Evolutionary conservation across 2,797 vertebrate genomes (phyloP).

Genomic region (Borostomias antarcticus): DNA sequence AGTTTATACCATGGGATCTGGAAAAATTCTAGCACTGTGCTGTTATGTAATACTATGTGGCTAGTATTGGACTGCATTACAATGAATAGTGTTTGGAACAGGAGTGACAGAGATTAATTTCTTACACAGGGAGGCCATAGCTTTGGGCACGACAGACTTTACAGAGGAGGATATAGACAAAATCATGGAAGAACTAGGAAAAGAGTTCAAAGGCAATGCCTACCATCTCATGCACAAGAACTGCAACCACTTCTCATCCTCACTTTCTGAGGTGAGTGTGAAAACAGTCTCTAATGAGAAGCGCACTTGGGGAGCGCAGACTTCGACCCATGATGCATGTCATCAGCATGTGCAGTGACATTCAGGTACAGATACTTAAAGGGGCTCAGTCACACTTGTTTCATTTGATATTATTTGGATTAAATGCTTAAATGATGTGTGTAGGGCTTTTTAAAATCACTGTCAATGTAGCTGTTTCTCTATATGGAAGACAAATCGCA

Average conservation of each 20-base stretch:
- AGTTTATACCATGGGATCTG: neutral
- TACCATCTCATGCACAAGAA: slow-evolving; percentile 94
- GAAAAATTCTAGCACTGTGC: too few relatives aligned
- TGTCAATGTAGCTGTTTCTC: too few relatives aligned
- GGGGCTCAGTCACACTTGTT: too few relatives aligned
- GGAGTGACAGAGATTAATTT: slow-evolving; percentile 7
- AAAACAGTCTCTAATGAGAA: neutral
- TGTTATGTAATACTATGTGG: neutral
- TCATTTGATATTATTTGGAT: too few relatives aligned
- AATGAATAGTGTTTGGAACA: neutral
- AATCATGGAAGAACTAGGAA: slow-evolving; percentile 92
- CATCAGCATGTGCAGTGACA: too few relatives aligned
- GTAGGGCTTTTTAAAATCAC: too few relatives aligned
- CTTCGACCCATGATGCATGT: too few relatives aligned
- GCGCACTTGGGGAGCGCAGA: too few relatives aligned
- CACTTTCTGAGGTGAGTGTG: slow-evolving; percentile 83
- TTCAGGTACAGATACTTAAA: too few relatives aligned
- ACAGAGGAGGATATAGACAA: slow-evolving; percentile 91
- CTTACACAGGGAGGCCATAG: slow-evolving; percentile 85
- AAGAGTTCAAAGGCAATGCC: slow-evolving; percentile 88
- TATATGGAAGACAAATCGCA: too few relatives aligned
- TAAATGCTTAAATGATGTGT: too few relatives aligned
- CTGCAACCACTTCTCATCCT: slow-evolving; percentile 91
- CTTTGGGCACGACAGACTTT: slow-evolving; percentile 91
- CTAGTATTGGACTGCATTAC: neutral